These are phyloP conservation scores for Troides oblongomaculatus DNA, from an alignment of 2,888 invertebrate genomes.

Conservation along the genomic window DNA sequence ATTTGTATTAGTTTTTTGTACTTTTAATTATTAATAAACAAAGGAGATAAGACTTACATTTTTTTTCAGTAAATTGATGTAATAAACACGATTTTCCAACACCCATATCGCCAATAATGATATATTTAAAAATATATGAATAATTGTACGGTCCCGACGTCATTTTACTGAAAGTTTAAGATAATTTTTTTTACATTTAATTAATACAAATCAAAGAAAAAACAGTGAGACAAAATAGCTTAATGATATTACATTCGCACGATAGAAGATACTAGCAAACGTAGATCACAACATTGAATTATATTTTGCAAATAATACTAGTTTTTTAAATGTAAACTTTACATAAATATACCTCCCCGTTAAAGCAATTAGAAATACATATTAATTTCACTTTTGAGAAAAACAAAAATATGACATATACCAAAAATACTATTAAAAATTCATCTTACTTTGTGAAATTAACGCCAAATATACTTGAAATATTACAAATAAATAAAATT, in stretches of 20 bases:
- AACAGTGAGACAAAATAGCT: not conserved
- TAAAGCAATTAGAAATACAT: not conserved
- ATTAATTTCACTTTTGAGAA: not conserved
- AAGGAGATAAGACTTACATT: conserved; percentile 88
- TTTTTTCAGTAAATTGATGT: conserved; percentile 99
- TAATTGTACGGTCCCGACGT: conserved; percentile 99
- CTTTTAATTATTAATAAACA: too few relatives aligned
- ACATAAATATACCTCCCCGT: not conserved
- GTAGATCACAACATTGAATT: conserved; percentile 1
- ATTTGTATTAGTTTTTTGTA: too few relatives aligned
- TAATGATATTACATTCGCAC: too few relatives aligned
- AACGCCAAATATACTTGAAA: conserved; percentile 4
- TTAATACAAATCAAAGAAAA: not conserved
- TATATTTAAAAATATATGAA: conserved; percentile 99
- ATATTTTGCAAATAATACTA: not conserved
- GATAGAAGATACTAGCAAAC: not conserved
- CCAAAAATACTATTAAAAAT: not conserved
- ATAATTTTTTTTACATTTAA: not conserved
- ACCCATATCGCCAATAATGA: conserved; percentile 99
- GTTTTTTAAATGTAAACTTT: not conserved
- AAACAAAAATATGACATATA: not conserved
- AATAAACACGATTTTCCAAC: conserved; percentile 99
- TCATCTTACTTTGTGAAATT: conserved; percentile 14
- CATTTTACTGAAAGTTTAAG: conserved; percentile 79
- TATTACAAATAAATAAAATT: conserved; percentile 6